phyloP scores from a whole-genome alignment of 2,113 vertebrate species.

The Puffinus mauretanicus region DNA sequence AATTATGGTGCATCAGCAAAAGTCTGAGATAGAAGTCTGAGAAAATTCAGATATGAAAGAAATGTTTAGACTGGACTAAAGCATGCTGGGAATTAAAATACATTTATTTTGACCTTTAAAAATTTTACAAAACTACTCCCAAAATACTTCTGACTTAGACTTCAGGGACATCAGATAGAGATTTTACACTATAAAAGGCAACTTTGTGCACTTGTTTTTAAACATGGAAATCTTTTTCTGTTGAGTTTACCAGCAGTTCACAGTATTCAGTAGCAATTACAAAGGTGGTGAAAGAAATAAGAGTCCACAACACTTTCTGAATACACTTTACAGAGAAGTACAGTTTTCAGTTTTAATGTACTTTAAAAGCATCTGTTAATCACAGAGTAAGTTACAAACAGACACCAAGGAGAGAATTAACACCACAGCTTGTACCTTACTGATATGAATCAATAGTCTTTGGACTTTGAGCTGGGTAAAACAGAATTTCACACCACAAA shows the following conservation, averaged over 20 bases:
- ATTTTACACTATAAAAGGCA: neutral
- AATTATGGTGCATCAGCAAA: neutral
- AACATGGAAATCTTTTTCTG: neutral
- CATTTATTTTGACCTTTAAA: neutral
- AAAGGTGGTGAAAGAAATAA: neutral
- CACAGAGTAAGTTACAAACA: neutral
- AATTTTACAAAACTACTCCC: neutral
- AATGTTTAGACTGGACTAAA: neutral
- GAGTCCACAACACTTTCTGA: neutral
- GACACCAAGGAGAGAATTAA: neutral
- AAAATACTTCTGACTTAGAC: neutral
- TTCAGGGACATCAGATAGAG: neutral
- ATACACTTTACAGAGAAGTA: neutral
- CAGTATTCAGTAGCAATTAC: neutral
- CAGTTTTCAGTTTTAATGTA: neutral
- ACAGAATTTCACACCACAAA: neutral
- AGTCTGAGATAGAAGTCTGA: neutral
- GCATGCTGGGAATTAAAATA: neutral
- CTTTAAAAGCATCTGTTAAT: constrained; percentile 25
- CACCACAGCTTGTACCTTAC: neutral
- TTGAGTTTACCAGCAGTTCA: neutral
- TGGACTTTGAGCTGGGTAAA: neutral
- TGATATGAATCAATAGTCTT: neutral
- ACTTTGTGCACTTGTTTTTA: neutral
- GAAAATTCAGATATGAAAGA: neutral